These are phyloP conservation scores for Epizoanthus ramosus DNA, from an alignment of 92 coral and sea anemone genomes.

Conservation along the genomic window DNA sequence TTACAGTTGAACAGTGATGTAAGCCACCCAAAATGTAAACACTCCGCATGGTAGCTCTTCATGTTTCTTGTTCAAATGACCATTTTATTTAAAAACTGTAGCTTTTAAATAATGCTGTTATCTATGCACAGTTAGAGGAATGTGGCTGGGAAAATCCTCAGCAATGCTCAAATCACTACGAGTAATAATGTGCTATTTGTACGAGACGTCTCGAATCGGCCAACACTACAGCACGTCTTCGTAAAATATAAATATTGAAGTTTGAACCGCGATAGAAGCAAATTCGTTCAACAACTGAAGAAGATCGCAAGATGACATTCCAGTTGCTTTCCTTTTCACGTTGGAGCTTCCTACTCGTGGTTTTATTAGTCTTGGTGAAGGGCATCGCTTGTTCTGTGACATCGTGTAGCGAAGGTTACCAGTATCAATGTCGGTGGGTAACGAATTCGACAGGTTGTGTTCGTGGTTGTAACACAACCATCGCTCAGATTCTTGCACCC, in stretches of 20 bases:
- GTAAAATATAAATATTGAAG: neutral
- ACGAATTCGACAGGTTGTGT: conserved; percentile 37
- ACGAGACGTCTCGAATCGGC: neutral
- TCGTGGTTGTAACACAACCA: conserved; percentile 21
- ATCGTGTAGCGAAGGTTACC: conserved; percentile 15
- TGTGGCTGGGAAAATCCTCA: neutral
- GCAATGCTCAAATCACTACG: neutral
- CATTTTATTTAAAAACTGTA: neutral
- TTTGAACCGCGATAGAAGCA: neutral
- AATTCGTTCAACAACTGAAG: neutral
- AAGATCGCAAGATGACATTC: neutral
- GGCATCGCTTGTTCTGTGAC: conserved; percentile 12
- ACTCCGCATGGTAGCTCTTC: neutral
- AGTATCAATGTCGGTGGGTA: conserved; percentile 40
- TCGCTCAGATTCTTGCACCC: conserved; percentile 31
- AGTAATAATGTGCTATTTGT: neutral
- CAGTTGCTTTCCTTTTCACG: neutral
- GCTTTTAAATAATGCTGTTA: neutral
- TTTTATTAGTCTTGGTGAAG: neutral
- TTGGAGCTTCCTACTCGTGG: neutral
- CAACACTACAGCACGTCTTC: neutral
- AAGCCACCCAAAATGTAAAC: conserved; percentile 32
- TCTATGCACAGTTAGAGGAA: neutral
- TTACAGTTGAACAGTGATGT: conserved; percentile 1
- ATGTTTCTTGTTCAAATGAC: neutral